These are phyloP conservation scores for Ciconia maguari DNA, from an alignment of 2,113 vertebrate species.

Conservation along the genomic window DNA sequence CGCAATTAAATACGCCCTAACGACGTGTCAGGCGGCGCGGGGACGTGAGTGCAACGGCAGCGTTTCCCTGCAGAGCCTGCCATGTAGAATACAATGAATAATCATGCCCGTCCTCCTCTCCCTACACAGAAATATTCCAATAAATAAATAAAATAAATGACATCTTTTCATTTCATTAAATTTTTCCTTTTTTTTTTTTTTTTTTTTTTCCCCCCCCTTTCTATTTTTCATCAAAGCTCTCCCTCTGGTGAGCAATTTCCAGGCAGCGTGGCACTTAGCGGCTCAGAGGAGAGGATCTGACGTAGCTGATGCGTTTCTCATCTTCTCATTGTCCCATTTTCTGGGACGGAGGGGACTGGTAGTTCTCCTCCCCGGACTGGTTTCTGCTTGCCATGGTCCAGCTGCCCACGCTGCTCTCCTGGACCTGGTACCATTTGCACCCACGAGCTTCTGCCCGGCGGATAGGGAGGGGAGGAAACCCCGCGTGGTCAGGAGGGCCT, in stretches of 20 bases:
- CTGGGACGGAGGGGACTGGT: rapidly evolving
- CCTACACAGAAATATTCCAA: neutral
- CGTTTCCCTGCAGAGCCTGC: neutral
- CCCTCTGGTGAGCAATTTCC: slow-evolving; percentile 43
- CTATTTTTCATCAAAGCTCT: slow-evolving; percentile 41
- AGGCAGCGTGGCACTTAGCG: neutral
- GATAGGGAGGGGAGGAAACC: neutral
- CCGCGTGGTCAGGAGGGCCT: rapidly evolving
- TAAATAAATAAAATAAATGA: slow-evolving; percentile 51
- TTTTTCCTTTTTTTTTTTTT: neutral
- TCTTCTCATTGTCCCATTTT: neutral
- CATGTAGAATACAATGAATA: neutral
- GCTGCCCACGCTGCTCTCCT: rapidly evolving
- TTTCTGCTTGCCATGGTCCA: neutral
- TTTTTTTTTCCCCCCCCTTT: neutral
- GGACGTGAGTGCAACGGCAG: neutral
- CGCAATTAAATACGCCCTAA: neutral
- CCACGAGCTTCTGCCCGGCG: rapidly evolving
- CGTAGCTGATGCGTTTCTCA: neutral
- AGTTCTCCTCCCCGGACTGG: neutral
- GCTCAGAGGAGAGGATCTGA: neutral
- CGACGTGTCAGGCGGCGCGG: neutral
- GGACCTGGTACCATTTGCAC: neutral
- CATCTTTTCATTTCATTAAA: neutral
- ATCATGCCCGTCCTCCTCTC: neutral